These are phyloP conservation scores for Drosophila mimica DNA, from an alignment of 2,888 invertebrate genomes.

Conservation along the genomic window DNA sequence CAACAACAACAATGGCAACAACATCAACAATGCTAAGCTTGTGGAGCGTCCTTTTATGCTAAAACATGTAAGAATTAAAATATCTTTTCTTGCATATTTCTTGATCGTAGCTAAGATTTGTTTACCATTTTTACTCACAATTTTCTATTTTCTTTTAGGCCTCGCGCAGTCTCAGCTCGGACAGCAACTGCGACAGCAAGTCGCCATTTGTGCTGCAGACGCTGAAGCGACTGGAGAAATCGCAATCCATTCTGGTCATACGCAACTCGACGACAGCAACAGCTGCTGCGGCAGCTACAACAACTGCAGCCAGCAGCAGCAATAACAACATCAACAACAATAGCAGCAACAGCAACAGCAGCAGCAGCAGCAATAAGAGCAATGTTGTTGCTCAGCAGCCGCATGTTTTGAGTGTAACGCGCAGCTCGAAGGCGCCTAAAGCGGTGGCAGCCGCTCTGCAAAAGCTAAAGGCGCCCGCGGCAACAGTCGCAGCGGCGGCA, in stretches of 20 bases:
- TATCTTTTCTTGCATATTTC: not conserved
- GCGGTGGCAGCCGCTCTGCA: conserved; percentile 59
- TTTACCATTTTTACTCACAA: not conserved
- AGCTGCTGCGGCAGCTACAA: conserved; percentile 11
- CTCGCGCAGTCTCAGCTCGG: conserved; percentile 81
- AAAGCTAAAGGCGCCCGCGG: conserved; percentile 58
- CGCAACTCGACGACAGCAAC: conserved; percentile 72
- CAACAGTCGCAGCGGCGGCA: conserved; percentile 51
- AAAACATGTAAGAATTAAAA: conserved; percentile 75
- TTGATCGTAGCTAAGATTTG: not conserved
- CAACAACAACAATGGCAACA: conserved; percentile 34
- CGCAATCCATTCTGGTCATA: conserved; percentile 85
- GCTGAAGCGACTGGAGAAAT: conserved; percentile 85
- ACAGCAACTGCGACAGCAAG: conserved; percentile 81
- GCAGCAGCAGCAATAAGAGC: conserved; percentile 41
- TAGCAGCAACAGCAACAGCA: conserved; percentile 26
- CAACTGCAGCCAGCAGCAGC: conserved; percentile 9
- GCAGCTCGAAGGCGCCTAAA: conserved; percentile 71
- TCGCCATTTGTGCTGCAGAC: conserved; percentile 85
- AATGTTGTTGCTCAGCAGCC: conserved; percentile 35
- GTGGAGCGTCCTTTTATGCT: conserved; percentile 80
- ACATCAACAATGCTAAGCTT: conserved; percentile 46
- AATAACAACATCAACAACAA: conserved; percentile 21
- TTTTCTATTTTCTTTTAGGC: conserved; percentile 59
- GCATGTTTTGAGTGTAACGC: conserved; percentile 77